Base-by-base conservation (phyloP, 2,888 invertebrate genomes). In the Cremastinae sp. region DNA sequence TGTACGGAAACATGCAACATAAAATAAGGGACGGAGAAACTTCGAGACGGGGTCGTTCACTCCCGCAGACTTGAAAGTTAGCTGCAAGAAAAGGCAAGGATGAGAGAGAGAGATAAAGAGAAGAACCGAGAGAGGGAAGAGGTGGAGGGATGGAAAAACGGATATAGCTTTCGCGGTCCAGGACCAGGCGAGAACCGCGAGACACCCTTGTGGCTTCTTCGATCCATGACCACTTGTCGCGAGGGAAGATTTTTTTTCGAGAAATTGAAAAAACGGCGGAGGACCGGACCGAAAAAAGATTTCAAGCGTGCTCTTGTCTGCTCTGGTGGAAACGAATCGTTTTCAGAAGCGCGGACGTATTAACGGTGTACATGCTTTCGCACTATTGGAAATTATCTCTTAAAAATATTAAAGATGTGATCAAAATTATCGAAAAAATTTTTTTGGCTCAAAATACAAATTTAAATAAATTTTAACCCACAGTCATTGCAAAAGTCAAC, bases 171-270 rank as follows among this genome's bases (percentile, higher is more conserved):
- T 65, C 45, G 59, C 43, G 56, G 39, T 20, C 16, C 14, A 5
- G 39, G 35, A 43, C 59, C 43, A 41, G 65, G 49, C 43, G 35
- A 28, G 28, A 28, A 28, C 28, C 69, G 55, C 56, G 70, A 68
- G 58, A 43, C 64, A 69, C 66, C 61, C 69, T 75, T 72, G 74
- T 77, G 61, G 61, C 22, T 69, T 70, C 55, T 75, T 61, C 72
- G 62, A 75, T 77, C 79, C 72, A 66, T 77, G 69, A 75, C 77
- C 79, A 77, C 77, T 77, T 77, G 79, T 77, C 79, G 74, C 65
- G 65, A 53, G 41, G 10, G 47, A 47, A 56, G 65, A 65, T 65
- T 73, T 76, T 64, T 73, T 76, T 5, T 73, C 58, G 64, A 74
- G 72, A 71, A 73, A 79, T 79, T 76, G 62, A 71, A 56, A 79